Evolutionary conservation across 1,140 invertebrate species (phyloP).

Genomic region (Drosophila quadrilineata): DNA sequence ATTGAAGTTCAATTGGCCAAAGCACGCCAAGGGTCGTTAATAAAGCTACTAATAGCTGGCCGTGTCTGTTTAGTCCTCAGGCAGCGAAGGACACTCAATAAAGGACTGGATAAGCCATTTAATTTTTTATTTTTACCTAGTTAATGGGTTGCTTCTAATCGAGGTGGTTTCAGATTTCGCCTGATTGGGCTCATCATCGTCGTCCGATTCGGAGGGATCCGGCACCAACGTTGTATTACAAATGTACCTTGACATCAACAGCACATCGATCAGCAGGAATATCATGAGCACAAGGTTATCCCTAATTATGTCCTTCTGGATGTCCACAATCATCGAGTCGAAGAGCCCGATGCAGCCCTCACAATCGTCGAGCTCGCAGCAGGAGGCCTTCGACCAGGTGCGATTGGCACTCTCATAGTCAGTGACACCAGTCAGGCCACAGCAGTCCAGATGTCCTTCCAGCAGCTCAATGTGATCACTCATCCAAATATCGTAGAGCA

Average conservation of each 20-base stretch:
- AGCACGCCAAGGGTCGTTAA: conserved; percentile 41
- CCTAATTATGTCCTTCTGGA: conserved; percentile 53
- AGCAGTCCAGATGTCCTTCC: conserved; percentile 39
- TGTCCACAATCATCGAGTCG: not conserved
- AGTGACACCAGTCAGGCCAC: conserved; percentile 31
- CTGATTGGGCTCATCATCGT: too few species aligned
- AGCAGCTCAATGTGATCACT: not conserved
- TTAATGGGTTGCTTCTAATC: too few species aligned
- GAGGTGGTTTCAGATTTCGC: too few species aligned
- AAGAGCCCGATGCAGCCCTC: conserved; percentile 25
- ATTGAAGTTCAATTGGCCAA: conserved; percentile 68
- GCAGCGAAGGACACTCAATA: not conserved
- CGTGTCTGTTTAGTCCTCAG: not conserved
- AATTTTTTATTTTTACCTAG: too few species aligned
- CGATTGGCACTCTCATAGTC: conserved; percentile 46
- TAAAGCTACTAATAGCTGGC: conserved; percentile 39
- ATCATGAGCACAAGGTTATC: conserved; percentile 43
- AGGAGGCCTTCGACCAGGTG: conserved; percentile 28
- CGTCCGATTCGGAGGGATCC: too few species aligned
- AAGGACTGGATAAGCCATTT: too few species aligned
- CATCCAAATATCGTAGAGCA: conserved; percentile 32
- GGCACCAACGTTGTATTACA: too few species aligned
- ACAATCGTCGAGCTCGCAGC: conserved; percentile 35
- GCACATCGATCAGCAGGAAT: conserved; percentile 8
- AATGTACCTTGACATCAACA: conserved; percentile 31